phyloP scores from a whole-genome alignment of 1,140 invertebrate genomes.

The Lepidostoma basale region DNA sequence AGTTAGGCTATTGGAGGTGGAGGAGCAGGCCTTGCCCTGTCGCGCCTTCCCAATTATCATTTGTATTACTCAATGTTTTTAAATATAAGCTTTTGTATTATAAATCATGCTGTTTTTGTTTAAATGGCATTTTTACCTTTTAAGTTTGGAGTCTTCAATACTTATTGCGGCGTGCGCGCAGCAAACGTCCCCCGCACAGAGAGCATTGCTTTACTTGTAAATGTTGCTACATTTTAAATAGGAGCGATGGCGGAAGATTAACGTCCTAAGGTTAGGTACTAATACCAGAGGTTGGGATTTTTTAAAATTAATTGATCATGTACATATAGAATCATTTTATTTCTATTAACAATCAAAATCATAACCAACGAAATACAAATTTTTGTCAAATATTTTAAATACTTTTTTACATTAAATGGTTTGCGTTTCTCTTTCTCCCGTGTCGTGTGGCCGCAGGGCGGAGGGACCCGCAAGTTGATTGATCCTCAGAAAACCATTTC shows the following conservation, averaged over 20 bases:
- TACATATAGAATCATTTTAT: constrained; percentile 19
- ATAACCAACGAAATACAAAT: background rate
- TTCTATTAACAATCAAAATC: constrained; percentile 11
- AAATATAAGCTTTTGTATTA: constrained; percentile 36
- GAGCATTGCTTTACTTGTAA: background rate
- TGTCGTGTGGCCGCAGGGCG: too few species aligned
- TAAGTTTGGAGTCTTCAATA: constrained; percentile 23
- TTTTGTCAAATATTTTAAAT: background rate
- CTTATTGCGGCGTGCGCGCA: background rate
- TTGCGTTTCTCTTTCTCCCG: background rate
- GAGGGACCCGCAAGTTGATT: background rate
- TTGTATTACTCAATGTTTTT: constrained; percentile 27
- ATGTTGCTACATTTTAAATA: too few species aligned
- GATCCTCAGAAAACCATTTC: constrained; percentile 24
- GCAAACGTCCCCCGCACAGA: background rate
- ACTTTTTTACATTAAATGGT: background rate
- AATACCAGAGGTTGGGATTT: constrained; percentile 8
- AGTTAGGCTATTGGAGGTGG: too few species aligned
- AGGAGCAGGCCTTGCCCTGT: too few species aligned
- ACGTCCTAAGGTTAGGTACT: constrained; percentile 11
- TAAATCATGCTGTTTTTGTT: constrained; percentile 27
- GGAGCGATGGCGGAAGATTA: too few species aligned
- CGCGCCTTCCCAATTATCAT: constrained; percentile 31
- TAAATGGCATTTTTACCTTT: constrained; percentile 24
- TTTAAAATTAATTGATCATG: constrained; percentile 15